Conservation (phyloP, 2,797 vertebrate species). For the Vireo griseus region DNA sequence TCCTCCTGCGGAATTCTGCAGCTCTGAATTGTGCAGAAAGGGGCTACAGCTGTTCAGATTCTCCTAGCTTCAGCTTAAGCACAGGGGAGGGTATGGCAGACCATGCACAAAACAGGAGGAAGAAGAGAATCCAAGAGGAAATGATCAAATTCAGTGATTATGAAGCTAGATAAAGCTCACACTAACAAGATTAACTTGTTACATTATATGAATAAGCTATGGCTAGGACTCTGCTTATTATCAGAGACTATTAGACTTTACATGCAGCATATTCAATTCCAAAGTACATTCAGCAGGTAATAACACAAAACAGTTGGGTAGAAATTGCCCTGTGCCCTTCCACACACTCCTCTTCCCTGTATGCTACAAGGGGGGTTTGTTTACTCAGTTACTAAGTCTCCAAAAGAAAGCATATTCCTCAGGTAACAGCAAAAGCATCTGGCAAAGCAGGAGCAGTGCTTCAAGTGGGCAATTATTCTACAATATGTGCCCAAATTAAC, state of each 20-base stretch:
- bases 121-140: neutral
- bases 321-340: neutral
- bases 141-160: neutral
- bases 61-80: neutral
- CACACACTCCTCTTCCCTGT: accelerated
- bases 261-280: neutral
- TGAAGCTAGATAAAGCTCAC: neutral
- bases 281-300: neutral
- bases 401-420: neutral
- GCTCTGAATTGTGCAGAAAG: neutral
- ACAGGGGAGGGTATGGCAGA: neutral
- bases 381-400: neutral
- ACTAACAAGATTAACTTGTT: conserved; percentile 22
- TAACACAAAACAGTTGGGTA: neutral
- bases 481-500: accelerated
- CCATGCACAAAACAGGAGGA: neutral
- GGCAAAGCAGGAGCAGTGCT: neutral
- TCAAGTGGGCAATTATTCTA: neutral
- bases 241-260: neutral
- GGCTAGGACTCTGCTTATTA: conserved; percentile 3
- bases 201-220: neutral
- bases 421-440: neutral
- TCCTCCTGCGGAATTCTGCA: neutral
- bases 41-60: neutral
- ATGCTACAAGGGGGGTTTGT: neutral